Evolutionary conservation across 2,888 invertebrate species (phyloP).

Genomic region (Germaria angustata): DNA sequence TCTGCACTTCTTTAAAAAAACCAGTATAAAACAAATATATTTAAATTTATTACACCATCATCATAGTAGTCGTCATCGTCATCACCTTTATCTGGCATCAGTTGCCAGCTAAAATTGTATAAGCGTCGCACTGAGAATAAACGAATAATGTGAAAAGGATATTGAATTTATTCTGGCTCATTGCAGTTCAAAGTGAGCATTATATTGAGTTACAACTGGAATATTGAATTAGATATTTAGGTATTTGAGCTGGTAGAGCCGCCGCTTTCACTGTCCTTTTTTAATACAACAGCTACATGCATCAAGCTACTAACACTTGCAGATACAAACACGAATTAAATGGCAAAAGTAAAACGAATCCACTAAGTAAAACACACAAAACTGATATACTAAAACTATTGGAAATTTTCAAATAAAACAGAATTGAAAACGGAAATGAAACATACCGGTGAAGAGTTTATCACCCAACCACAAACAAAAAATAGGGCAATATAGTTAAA

Average conservation of each 20-base stretch:
- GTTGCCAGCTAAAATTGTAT: constrained; percentile 8
- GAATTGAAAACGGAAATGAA: constrained; percentile 59
- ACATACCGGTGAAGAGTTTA: constrained; percentile 43
- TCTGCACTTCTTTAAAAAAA: not conserved
- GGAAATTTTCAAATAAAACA: constrained; percentile 5
- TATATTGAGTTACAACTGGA: constrained; percentile 67
- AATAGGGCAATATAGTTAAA: constrained; percentile 46
- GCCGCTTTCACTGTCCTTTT: not conserved
- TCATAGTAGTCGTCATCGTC: not conserved
- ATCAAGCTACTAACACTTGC: not conserved
- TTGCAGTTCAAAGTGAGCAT: constrained; percentile 68
- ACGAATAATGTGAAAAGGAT: constrained; percentile 62
- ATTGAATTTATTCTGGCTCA: constrained; percentile 69
- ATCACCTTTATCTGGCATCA: constrained; percentile 6
- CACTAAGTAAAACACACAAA: constrained; percentile 27
- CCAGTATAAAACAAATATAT: constrained; percentile 6
- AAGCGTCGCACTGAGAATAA: constrained; percentile 12
- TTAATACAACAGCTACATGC: not conserved
- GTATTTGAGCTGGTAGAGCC: constrained; percentile 26
- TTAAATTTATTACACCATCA: constrained; percentile 21
- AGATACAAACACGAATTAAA: not conserved
- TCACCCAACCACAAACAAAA: constrained; percentile 8
- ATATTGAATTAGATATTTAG: constrained; percentile 63
- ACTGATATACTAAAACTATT: not conserved
- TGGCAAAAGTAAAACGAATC: constrained; percentile 12